Percentiles rank a stretch among this genome's conserved stretches.
Evolutionary conservation across 2,888 invertebrate genomes (phyloP).

Genomic region (Timema podura): DNA sequence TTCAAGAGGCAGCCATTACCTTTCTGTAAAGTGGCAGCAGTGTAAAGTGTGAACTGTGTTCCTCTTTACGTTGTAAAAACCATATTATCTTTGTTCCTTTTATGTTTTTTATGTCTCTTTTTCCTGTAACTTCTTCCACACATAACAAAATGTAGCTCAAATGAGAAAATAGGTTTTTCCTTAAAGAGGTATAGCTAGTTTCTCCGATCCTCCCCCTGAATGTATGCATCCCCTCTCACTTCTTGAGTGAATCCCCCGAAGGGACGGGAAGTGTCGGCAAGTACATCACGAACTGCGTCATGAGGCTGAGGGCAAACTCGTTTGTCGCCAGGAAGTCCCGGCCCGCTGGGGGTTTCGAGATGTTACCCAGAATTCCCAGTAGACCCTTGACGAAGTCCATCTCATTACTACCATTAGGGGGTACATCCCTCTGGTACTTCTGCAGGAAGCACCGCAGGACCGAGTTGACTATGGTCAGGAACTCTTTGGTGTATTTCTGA

Average conservation of each 20-base stretch:
- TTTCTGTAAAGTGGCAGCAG: no score
- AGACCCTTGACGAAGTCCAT: constrained; percentile 1
- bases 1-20: no score
- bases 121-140: no score
- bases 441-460: constrained; percentile 9
- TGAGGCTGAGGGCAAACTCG: background rate
- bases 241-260: background rate
- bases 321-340: background rate
- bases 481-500: background rate
- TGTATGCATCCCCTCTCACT: background rate
- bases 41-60: no score
- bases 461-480: constrained; percentile 2
- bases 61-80: no score
- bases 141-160: no score
- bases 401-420: background rate
- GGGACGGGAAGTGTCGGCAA: background rate
- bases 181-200: no score
- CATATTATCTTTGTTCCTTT: no score
- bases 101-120: no score
- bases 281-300: background rate
- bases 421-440: background rate
- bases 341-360: background rate
- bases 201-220: no score
- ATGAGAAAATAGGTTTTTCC: no score
- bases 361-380: background rate